These are phyloP conservation scores for Pseudotriccus pelzelni DNA, from an alignment of 2,797 vertebrate genomes.

Conservation along the genomic window DNA sequence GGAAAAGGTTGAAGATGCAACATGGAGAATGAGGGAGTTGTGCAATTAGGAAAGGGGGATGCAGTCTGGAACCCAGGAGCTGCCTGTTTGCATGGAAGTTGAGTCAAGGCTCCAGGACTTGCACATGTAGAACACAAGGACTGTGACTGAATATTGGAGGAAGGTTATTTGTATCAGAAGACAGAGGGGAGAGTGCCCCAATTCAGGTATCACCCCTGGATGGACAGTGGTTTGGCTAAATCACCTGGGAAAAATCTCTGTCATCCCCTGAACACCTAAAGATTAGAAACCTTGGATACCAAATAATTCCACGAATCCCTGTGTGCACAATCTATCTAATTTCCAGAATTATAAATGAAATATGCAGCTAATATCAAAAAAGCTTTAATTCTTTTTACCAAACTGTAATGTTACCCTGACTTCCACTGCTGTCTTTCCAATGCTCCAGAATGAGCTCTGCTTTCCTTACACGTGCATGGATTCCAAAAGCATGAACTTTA, in stretches of 20 bases:
- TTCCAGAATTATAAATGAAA: background rate
- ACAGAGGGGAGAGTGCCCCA: background rate
- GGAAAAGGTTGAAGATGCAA: fast-evolving
- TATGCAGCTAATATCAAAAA: background rate
- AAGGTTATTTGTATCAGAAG: background rate
- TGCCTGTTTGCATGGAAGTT: background rate
- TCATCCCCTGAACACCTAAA: background rate
- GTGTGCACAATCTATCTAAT: background rate
- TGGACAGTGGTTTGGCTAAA: background rate
- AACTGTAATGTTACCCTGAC: background rate
- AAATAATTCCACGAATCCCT: background rate
- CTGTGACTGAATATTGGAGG: background rate
- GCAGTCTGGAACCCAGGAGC: background rate
- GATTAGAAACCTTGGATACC: background rate
- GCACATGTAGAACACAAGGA: background rate
- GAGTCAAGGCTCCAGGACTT: background rate
- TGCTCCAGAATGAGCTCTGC: background rate
- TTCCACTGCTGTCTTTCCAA: background rate
- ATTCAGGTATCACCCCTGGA: background rate
- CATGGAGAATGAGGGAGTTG: background rate
- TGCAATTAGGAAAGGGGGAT: background rate
- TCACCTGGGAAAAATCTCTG: background rate
- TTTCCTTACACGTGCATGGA: background rate
- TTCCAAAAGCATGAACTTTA: background rate
- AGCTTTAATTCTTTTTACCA: background rate